phyloP scores from a whole-genome alignment of 2,113 vertebrate species.

The Irena cyanogastra region DNA sequence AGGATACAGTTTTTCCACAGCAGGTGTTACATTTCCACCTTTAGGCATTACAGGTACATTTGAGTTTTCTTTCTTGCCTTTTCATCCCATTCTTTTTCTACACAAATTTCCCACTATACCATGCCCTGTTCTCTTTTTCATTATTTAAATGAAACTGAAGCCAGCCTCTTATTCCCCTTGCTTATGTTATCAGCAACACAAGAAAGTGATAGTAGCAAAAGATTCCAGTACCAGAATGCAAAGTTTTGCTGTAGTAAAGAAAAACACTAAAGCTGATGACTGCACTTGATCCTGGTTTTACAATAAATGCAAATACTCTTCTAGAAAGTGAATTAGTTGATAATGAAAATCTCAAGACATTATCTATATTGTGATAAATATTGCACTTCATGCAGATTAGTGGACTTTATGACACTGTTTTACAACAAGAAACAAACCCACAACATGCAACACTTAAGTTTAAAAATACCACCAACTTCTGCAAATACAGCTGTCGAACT shows the following conservation, averaged over 20 bases:
- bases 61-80: background rate
- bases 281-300: background rate
- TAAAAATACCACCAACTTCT: background rate
- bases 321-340: background rate
- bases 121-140: background rate
- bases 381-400: background rate
- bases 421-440: background rate
- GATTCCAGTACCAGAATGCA: background rate
- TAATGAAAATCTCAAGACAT: background rate
- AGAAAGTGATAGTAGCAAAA: background rate
- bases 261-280: background rate
- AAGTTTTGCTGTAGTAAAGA: background rate
- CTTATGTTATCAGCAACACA: background rate
- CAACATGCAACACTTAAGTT: background rate
- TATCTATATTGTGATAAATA: background rate
- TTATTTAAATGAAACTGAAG: background rate
- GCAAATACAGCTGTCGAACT: slow-evolving; percentile 37
- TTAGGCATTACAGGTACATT: background rate
- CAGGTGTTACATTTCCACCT: background rate
- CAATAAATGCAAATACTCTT: background rate
- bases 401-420: background rate
- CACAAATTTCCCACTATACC: background rate
- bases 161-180: background rate
- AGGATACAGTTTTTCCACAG: background rate
- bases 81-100: background rate